Evolutionary conservation across 2,113 vertebrate species (phyloP).

Genomic region (Psettodes erumei): DNA sequence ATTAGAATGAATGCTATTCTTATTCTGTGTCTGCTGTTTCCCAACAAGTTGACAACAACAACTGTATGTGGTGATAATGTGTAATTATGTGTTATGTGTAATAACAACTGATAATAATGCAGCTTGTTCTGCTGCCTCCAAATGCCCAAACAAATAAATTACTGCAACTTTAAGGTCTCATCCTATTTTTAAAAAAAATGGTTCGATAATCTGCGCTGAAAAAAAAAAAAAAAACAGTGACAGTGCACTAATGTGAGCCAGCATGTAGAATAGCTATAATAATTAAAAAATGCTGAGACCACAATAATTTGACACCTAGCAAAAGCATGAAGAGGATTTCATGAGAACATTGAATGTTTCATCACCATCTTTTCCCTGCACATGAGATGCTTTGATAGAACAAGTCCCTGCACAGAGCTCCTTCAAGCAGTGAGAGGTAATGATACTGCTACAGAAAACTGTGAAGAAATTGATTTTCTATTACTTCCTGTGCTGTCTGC

Average conservation of each 20-base stretch:
- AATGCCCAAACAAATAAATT: too few relatives aligned
- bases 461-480: not conserved
- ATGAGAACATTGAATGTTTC: conserved; percentile 25
- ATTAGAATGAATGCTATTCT: too few relatives aligned
- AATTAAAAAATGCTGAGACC: not conserved
- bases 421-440: not conserved
- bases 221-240: not conserved
- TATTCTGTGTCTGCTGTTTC: too few relatives aligned
- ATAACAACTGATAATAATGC: too few relatives aligned
- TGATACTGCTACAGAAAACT: not conserved
- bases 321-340: conserved; percentile 15
- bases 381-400: not conserved
- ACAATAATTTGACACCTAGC: conserved; percentile 5
- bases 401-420: not conserved
- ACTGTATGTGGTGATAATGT: too few relatives aligned
- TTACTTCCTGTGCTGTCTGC: not conserved
- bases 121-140: too few relatives aligned
- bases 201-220: too few relatives aligned
- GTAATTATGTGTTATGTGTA: too few relatives aligned
- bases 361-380: conserved; percentile 1
- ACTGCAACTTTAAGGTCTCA: too few relatives aligned
- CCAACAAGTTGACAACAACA: too few relatives aligned
- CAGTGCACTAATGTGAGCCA: not conserved
- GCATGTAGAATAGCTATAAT: too few relatives aligned
- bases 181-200: too few relatives aligned